phyloP scores from a whole-genome alignment of 53 echinoderm and acorn worm genomes.

The Holothuria leucospilota region DNA sequence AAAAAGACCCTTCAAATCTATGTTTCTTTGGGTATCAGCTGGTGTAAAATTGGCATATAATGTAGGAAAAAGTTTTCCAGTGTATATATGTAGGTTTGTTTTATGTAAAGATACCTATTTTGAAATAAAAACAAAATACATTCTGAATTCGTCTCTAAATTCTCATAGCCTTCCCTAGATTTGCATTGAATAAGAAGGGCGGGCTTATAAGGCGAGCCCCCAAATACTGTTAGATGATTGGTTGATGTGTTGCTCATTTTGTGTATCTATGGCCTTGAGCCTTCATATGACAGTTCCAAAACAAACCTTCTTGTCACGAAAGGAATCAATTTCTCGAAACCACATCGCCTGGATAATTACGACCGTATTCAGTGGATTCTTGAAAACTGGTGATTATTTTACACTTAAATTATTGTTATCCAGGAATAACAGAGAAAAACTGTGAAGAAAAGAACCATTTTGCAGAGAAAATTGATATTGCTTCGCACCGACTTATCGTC shows the following conservation, averaged over 20 bases:
- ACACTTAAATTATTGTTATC: too few relatives aligned
- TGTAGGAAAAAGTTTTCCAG: too few relatives aligned
- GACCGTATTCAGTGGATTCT: not conserved
- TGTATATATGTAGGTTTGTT: too few relatives aligned
- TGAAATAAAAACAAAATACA: too few relatives aligned
- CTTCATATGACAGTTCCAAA: conserved; percentile 57
- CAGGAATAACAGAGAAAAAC: not conserved
- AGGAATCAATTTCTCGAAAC: conserved; percentile 34
- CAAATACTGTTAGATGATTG: conserved; percentile 65
- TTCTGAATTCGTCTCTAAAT: too few relatives aligned
- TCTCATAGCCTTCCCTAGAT: conserved; percentile 20
- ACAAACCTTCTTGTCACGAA: conserved; percentile 50
- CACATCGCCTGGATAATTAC: not conserved
- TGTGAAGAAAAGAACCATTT: not conserved
- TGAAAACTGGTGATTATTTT: too few relatives aligned
- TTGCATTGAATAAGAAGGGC: conserved; percentile 69
- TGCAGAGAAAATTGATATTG: conserved; percentile 10
- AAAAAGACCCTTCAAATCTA: not conserved
- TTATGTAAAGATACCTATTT: too few relatives aligned
- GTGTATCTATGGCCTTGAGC: conserved; percentile 60
- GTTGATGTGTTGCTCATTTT: conserved; percentile 59
- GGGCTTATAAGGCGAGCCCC: conserved; percentile 66
- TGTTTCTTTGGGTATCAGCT: not conserved
- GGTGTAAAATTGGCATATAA: too few relatives aligned
- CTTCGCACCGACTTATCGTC: not conserved